Percentiles rank a stretch among this genome's conserved stretches.
Evolutionary conservation across 2,888 invertebrate species (phyloP).

Genomic region (Caenorhabditis doughertyi): DNA sequence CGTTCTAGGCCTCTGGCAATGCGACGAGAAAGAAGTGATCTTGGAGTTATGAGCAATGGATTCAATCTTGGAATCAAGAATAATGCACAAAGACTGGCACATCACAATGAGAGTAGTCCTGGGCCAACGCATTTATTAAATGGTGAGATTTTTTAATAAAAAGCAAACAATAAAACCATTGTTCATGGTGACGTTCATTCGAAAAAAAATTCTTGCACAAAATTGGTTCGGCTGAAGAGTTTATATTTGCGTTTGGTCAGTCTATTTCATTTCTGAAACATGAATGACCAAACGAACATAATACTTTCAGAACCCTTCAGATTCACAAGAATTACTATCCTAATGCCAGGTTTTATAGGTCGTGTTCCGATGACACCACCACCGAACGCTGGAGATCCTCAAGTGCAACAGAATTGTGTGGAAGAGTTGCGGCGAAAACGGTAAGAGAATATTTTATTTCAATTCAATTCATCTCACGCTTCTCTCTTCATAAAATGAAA

Average conservation of each 20-base stretch:
- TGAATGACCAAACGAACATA: too few species aligned
- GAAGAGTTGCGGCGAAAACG: slow-evolving; percentile 79
- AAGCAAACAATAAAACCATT: background rate
- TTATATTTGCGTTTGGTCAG: too few species aligned
- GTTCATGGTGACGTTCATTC: too few species aligned
- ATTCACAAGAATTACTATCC: background rate
- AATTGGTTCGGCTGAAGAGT: too few species aligned
- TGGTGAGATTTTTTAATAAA: slow-evolving; percentile 7
- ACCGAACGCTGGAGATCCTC: slow-evolving; percentile 68
- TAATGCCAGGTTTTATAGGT: slow-evolving; percentile 6
- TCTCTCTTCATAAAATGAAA: slow-evolving; percentile 12
- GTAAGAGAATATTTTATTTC: slow-evolving; percentile 59
- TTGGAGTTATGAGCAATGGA: slow-evolving; percentile 51
- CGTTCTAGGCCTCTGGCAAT: slow-evolving; percentile 69
- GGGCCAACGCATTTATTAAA: slow-evolving; percentile 51
- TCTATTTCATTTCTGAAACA: too few species aligned
- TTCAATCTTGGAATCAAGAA: slow-evolving; percentile 56
- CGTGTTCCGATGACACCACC: slow-evolving; percentile 72
- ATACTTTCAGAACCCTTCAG: too few species aligned
- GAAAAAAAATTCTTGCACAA: too few species aligned
- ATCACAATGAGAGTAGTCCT: slow-evolving; percentile 71
- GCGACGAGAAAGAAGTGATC: slow-evolving; percentile 74
- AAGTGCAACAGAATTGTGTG: slow-evolving; percentile 76
- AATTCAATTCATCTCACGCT: slow-evolving; percentile 5
- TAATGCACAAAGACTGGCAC: slow-evolving; percentile 64